A percentile compares a stretch with the other conserved stretches of the same genome.
phyloP scores from a whole-genome alignment of 2,113 vertebrate species.

The Tachuris rubrigastra region DNA sequence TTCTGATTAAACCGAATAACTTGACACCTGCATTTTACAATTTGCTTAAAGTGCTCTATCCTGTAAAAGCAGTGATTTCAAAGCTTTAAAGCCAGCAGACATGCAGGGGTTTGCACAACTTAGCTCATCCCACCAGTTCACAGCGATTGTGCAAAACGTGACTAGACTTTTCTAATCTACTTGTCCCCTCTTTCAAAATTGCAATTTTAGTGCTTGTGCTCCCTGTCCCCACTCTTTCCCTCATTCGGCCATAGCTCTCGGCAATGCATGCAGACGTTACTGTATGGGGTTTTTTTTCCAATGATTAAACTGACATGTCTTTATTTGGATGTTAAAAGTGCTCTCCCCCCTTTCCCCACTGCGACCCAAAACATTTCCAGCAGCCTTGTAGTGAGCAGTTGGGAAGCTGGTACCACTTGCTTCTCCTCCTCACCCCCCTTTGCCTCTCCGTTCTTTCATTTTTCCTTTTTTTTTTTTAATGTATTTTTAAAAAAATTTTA shows the following conservation, averaged over 20 bases:
- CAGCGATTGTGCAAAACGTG: neutral
- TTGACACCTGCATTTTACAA: conserved; percentile 59
- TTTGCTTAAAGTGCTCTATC: conserved; percentile 58
- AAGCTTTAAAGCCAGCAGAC: conserved; percentile 47
- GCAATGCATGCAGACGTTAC: neutral
- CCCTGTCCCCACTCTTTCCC: neutral
- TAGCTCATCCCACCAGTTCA: neutral
- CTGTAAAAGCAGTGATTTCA: conserved; percentile 45
- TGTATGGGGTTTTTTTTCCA: neutral
- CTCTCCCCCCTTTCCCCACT: conserved; percentile 32
- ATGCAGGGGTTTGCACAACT: conserved; percentile 41
- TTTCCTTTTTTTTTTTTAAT: neutral
- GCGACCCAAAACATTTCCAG: conserved; percentile 64
- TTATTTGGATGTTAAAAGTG: conserved; percentile 65
- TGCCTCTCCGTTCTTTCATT: neutral
- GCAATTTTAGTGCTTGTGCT: neutral
- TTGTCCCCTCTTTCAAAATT: neutral
- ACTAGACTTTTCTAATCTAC: neutral
- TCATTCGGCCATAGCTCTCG: neutral
- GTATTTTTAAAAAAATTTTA: neutral
- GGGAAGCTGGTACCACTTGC: conserved; percentile 70
- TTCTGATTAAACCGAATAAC: conserved; percentile 62
- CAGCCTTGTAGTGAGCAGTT: conserved; percentile 63
- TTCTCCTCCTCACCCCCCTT: neutral
- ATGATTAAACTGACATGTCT: conserved; percentile 51